phyloP scores from a whole-genome alignment of 2,888 invertebrate species.

The Chrysopilus asiliformis region DNA sequence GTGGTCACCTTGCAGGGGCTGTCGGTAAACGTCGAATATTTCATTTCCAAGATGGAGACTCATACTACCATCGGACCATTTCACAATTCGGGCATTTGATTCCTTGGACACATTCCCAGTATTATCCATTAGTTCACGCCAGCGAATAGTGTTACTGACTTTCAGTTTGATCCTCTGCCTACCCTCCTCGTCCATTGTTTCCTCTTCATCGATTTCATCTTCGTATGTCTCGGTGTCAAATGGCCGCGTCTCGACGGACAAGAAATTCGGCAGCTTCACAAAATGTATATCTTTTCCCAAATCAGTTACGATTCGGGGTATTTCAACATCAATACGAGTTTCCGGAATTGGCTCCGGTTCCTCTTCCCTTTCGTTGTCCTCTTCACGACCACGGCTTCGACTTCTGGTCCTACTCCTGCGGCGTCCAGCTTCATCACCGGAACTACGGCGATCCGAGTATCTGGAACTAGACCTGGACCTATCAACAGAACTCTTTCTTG shows the following conservation, averaged over 20 bases:
- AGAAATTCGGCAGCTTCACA: constrained; percentile 94
- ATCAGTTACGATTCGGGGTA: constrained; percentile 88
- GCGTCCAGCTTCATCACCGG: constrained; percentile 43
- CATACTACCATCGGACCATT: constrained; percentile 98
- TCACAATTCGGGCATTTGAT: constrained; percentile 88
- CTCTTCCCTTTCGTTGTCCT: constrained; percentile 51
- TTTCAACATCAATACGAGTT: constrained; percentile 91
- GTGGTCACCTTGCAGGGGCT: constrained; percentile 88
- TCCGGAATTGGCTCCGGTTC: constrained; percentile 77
- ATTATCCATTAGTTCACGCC: constrained; percentile 74
- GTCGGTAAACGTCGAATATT: constrained; percentile 95
- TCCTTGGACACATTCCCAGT: constrained; percentile 72
- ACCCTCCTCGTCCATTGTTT: constrained; percentile 95
- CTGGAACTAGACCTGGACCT: constrained; percentile 29
- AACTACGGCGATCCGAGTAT: constrained; percentile 29
- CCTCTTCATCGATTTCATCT: constrained; percentile 98
- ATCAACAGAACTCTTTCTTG: constrained; percentile 26
- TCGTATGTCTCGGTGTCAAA: constrained; percentile 92
- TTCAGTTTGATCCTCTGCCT: constrained; percentile 70
- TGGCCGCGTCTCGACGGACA: constrained; percentile 93
- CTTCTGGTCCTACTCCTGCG: constrained; percentile 30
- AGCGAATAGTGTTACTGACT: constrained; percentile 95
- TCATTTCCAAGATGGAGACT: constrained; percentile 93
- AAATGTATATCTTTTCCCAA: constrained; percentile 87
- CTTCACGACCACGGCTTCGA: constrained; percentile 28